These are phyloP conservation scores for Egretta garzetta DNA, from an alignment of 2,113 vertebrate genomes.

Conservation along the genomic window DNA sequence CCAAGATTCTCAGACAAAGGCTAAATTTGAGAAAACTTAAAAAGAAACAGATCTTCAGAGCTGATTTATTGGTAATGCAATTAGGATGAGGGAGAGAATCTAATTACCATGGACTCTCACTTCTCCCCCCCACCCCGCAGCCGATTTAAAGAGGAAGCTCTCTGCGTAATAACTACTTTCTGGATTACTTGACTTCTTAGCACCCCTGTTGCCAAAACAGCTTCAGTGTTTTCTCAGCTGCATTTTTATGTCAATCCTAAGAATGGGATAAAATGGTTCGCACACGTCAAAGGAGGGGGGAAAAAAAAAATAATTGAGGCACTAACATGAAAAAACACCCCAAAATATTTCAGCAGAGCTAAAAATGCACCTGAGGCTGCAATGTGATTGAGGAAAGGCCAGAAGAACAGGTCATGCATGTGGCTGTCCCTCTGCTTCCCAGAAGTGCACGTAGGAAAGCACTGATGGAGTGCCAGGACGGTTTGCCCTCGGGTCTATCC, in stretches of 20 bases:
- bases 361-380: constrained; percentile 37
- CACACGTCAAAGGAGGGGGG: background rate
- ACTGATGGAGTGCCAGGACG: constrained; percentile 63
- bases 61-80: constrained; percentile 71
- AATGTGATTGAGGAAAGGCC: constrained; percentile 57
- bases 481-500: constrained; percentile 48
- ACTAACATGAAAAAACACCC: background rate
- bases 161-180: constrained; percentile 9
- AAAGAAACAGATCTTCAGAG: constrained; percentile 72
- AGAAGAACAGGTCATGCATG: constrained; percentile 79
- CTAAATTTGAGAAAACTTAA: constrained; percentile 72
- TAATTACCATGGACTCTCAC: constrained; percentile 66
- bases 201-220: constrained; percentile 34
- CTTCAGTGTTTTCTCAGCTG: constrained; percentile 56
- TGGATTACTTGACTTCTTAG: constrained; percentile 43
- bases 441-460: constrained; percentile 51
- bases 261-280: constrained; percentile 2
- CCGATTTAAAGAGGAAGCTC: constrained; percentile 38
- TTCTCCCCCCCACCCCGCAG: background rate
- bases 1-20: constrained; percentile 72
- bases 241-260: constrained; percentile 31
- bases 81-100: constrained; percentile 63
- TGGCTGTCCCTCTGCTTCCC: constrained; percentile 66
- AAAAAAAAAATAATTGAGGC: background rate
- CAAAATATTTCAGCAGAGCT: constrained; percentile 16